Evolutionary conservation across 2,888 invertebrate genomes (phyloP).

Genomic region (Acleris cristana): DNA sequence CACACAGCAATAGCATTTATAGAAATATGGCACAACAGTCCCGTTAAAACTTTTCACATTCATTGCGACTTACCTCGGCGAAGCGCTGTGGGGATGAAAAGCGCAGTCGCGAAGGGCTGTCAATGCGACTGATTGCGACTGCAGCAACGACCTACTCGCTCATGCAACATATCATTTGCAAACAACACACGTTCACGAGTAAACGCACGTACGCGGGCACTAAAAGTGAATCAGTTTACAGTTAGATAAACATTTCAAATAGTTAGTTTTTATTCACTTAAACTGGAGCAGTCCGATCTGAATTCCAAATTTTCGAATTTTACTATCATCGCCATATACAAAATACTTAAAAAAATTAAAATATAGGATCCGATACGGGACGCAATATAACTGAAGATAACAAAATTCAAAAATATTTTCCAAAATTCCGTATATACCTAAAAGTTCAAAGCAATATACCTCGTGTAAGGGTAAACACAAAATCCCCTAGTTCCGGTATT

Average conservation of each 20-base stretch:
- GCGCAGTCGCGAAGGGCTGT: constrained; percentile 56
- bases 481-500: constrained; percentile 48
- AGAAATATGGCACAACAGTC: constrained; percentile 34
- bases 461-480: constrained; percentile 22
- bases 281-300: too few species aligned
- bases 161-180: constrained; percentile 62
- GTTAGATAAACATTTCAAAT: neutral
- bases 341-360: too few species aligned
- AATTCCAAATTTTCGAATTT: too few species aligned
- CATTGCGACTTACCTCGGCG: constrained; percentile 46
- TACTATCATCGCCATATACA: too few species aligned
- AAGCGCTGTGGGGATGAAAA: constrained; percentile 65
- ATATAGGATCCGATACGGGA: too few species aligned
- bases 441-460: neutral
- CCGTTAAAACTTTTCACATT: constrained; percentile 41
- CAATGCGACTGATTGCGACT: constrained; percentile 65
- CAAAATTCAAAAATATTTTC: neutral
- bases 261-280: neutral
- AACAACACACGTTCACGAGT: constrained; percentile 38
- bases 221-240: constrained; percentile 14
- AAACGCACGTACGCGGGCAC: constrained; percentile 13
- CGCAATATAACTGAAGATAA: too few species aligned
- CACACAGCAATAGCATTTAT: constrained; percentile 4
- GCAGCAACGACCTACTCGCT: constrained; percentile 52
- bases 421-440: neutral